phyloP scores from a whole-genome alignment of 2,888 invertebrate species.

The Watsonalla cultraria region DNA sequence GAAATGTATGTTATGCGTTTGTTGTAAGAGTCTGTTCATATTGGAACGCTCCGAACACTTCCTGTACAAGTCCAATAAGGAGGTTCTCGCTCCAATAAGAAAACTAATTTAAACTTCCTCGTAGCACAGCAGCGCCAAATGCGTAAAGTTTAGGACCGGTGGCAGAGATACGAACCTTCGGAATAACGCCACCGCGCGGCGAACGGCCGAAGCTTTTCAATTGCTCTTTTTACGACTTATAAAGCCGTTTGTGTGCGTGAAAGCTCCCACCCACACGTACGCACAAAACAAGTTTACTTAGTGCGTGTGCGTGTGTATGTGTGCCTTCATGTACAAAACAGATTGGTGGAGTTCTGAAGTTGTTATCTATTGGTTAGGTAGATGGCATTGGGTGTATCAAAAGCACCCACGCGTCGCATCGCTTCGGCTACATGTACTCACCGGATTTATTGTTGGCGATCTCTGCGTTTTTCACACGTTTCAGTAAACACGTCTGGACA shows the following conservation, averaged over 20 bases:
- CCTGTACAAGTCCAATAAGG: constrained; percentile 33
- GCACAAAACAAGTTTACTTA: constrained; percentile 41
- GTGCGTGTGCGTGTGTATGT: constrained; percentile 63
- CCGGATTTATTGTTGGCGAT: constrained; percentile 40
- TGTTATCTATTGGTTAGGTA: constrained; percentile 61
- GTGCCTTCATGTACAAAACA: constrained; percentile 59
- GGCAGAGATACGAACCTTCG: constrained; percentile 50
- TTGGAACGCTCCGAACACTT: neutral
- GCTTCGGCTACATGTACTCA: constrained; percentile 36
- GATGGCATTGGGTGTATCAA: constrained; percentile 66
- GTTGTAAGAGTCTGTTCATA: neutral
- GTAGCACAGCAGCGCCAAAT: constrained; percentile 59
- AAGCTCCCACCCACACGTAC: constrained; percentile 58
- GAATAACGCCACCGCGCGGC: constrained; percentile 69
- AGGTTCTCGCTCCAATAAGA: constrained; percentile 43
- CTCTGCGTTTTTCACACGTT: constrained; percentile 45
- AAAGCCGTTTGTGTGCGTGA: constrained; percentile 51
- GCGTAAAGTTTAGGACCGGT: constrained; percentile 34
- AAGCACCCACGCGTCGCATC: constrained; percentile 12
- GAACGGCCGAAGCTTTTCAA: constrained; percentile 74
- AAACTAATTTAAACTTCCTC: constrained; percentile 50
- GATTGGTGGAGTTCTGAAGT: constrained; percentile 40
- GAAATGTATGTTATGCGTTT: neutral
- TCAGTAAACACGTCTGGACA: constrained; percentile 51
- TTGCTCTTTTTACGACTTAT: constrained; percentile 55